These are phyloP conservation scores for Neodiprion fabricii DNA, from an alignment of 1,140 invertebrate species.

Conservation along the genomic window DNA sequence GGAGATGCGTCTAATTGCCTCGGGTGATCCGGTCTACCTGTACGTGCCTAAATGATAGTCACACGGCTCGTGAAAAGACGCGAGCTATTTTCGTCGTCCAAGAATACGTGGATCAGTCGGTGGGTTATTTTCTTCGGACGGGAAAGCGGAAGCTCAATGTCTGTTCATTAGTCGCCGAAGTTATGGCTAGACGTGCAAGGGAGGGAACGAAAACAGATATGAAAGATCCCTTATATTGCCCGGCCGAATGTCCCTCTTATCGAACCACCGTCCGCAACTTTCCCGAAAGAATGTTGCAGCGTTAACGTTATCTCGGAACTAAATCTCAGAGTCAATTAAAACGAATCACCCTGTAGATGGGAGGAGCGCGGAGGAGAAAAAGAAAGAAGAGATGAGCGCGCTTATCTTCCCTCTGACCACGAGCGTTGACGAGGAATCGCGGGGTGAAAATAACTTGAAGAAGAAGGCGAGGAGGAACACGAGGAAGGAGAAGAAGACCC, in stretches of 20 bases:
- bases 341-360: not conserved
- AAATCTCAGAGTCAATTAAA: constrained; percentile 5
- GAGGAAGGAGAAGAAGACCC: not conserved
- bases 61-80: no score
- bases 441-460: not conserved
- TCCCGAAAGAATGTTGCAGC: not conserved
- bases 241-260: not conserved
- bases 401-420: not conserved
- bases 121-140: no score
- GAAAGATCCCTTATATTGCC: not conserved
- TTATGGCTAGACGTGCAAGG: no score
- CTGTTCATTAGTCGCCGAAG: no score
- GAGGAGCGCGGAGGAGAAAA: not conserved
- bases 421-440: constrained; percentile 1
- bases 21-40: not conserved
- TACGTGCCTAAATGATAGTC: no score
- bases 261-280: not conserved
- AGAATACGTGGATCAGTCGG: no score
- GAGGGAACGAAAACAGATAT: not conserved
- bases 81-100: no score
- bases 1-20: not conserved
- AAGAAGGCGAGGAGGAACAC: not conserved
- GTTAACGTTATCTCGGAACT: constrained; percentile 2
- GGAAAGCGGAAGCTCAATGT: no score
- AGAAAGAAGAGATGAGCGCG: not conserved